These are phyloP conservation scores for Anguilla anguilla DNA, from an alignment of 2,797 vertebrate species.

Conservation along the genomic window DNA sequence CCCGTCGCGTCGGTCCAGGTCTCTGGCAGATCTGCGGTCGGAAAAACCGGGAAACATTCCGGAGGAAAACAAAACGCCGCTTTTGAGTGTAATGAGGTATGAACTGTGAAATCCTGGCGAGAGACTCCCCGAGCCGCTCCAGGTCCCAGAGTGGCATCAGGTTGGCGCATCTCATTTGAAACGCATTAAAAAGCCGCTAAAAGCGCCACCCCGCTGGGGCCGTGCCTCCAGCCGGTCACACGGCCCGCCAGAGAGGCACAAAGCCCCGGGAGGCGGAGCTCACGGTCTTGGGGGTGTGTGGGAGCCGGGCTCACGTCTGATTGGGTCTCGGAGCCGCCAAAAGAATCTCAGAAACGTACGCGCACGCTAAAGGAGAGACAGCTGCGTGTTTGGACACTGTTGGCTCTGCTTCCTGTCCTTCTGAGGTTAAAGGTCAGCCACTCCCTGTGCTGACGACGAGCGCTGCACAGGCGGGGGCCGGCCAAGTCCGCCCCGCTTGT, in stretches of 20 bases:
- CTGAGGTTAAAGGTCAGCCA: not conserved
- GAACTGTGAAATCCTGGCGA: not conserved
- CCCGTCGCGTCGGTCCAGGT: not conserved
- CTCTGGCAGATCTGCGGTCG: not conserved
- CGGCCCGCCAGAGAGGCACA: not conserved
- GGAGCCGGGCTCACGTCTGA: not conserved
- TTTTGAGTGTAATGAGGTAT: not conserved
- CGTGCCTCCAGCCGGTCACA: constrained; percentile 42
- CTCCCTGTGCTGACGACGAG: not conserved
- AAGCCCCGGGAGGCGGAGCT: not conserved
- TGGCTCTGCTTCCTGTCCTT: not conserved
- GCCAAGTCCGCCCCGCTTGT: not conserved
- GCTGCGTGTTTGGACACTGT: not conserved
- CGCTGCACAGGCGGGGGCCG: not conserved
- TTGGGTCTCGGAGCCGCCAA: not conserved
- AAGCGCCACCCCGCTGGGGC: constrained; percentile 63
- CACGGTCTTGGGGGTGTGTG: not conserved
- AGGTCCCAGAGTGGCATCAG: constrained; percentile 61
- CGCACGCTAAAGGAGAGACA: not conserved
- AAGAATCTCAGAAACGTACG: not conserved
- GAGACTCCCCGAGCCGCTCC: not conserved
- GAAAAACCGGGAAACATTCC: not conserved
- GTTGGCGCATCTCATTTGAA: constrained; percentile 50
- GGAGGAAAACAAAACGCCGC: not conserved
- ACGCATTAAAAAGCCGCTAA: constrained; percentile 68